Conservation (phyloP, 2,888 invertebrate species). For the Gonocerus acuteangulatus region DNA sequence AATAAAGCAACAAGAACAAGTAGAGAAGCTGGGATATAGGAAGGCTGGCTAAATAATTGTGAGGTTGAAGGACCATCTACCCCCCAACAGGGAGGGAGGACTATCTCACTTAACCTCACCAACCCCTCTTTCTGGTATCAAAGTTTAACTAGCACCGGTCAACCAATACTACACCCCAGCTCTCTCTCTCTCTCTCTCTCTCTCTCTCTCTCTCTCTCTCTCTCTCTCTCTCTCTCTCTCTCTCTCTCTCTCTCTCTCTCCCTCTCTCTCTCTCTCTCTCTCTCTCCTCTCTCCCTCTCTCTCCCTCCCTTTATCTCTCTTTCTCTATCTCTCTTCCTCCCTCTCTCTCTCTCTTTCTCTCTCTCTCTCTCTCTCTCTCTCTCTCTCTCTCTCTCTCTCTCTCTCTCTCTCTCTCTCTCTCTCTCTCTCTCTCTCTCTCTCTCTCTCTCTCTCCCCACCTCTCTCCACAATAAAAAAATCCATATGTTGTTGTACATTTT, state of each 20-base stretch:
- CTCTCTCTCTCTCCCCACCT: background rate
- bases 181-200: too few species aligned
- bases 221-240: slow-evolving; percentile 7
- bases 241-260: slow-evolving; percentile 12
- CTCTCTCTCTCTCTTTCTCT: slow-evolving; percentile 37
- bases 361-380: slow-evolving; percentile 31
- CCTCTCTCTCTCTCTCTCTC: slow-evolving; percentile 14
- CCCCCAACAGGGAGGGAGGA: too few species aligned
- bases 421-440: slow-evolving; percentile 5
- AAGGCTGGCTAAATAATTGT: too few species aligned
- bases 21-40: too few species aligned
- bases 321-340: slow-evolving; percentile 23
- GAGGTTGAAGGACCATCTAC: too few species aligned
- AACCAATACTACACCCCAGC: too few species aligned
- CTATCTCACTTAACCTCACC: too few species aligned
- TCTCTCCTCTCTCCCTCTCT: slow-evolving; percentile 21
- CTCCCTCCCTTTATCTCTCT: slow-evolving; percentile 26
- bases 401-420: slow-evolving; percentile 14
- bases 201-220: slow-evolving; percentile 8
- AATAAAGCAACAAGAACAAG: too few species aligned
- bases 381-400: slow-evolving; percentile 24
- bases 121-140: too few species aligned
- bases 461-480: too few species aligned
- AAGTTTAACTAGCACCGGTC: too few species aligned
- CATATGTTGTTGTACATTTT: too few species aligned